Base-by-base conservation (phyloP, 2,888 invertebrate genomes). In the Steinernema hermaphroditum region DNA sequence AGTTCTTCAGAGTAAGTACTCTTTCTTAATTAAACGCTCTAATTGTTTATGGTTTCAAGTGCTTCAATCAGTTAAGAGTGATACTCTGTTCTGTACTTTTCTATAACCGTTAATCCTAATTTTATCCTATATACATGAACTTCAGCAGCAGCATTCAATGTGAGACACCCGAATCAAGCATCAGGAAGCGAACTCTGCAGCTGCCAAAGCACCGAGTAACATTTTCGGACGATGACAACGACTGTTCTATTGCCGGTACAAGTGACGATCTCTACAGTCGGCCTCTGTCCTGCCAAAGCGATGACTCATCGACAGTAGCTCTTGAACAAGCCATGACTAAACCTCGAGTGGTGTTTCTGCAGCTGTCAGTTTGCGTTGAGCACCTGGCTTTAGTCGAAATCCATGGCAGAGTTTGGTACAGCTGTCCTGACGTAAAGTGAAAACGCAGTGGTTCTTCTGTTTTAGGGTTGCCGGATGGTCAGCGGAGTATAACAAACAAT, bases 311-410 rank as follows among this genome's bases (percentile, higher is more conserved):
- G 1, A 50, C 57, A 0, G 14, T 70, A 24, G 43, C 54, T 14
- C 54, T 43, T 9, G 49, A 70, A 34, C 34, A 19, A 50, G 43
- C 49, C 2, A 29, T 41, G 34, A 70, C 8, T 0, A 70, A 70
- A 22, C 57, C 37, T 32, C 50, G 57, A 19, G 19, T 44, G 14
- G 34, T 50, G 12, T 70, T 8, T 44, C 24, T 70, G 14, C 34
- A 54, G 14, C 50, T 54, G 24, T 68, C 72, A n/a, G 8, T 69
- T 41, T 68, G 57, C 37, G 68, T 73, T 16, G 77, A 77, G 62
- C 54, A 72, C 27, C 34, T 77, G 8, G 70, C 72, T 0, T 54
- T 77, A 19, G 76, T 71, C 0, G 77, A 77, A 73, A 57, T 77
- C 14, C 69, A 43, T 19, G 71, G 54, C 34, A 71, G 41, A 72